phyloP scores from a whole-genome alignment of 30 jellyfish, hydroid and myxozoan genomes.

The Nemopilema nomurai region DNA sequence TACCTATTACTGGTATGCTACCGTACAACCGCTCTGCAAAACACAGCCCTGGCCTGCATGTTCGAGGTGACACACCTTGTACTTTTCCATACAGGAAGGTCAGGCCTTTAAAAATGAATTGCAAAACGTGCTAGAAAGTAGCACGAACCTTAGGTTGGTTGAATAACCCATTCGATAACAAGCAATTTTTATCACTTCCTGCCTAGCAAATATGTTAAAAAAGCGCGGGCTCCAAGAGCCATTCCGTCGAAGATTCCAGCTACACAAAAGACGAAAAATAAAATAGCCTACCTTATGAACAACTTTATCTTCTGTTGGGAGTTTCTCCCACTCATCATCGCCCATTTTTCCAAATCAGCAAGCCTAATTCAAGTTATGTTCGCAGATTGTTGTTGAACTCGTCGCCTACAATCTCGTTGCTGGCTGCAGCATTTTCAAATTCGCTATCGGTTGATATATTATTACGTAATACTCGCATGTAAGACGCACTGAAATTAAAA shows the following conservation, averaged over 20 bases:
- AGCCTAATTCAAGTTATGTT: neutral
- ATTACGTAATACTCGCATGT: neutral
- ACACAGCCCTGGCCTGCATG: too few relatives aligned
- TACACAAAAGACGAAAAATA: neutral
- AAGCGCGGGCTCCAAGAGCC: constrained; percentile 44
- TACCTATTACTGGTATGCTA: too few relatives aligned
- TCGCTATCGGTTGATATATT: neutral
- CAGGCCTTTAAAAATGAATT: too few relatives aligned
- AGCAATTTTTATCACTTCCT: neutral
- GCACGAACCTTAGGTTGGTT: too few relatives aligned
- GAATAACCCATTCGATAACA: too few relatives aligned
- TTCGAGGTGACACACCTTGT: too few relatives aligned
- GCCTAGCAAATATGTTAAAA: too few relatives aligned
- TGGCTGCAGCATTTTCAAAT: constrained; percentile 2
- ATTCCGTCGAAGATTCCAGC: neutral
- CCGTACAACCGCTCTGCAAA: too few relatives aligned
- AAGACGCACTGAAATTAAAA: constrained; percentile 1
- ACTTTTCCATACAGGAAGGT: too few relatives aligned
- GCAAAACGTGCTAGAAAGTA: too few relatives aligned
- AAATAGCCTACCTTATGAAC: constrained; percentile 75
- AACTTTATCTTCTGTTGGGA: constrained; percentile 87
- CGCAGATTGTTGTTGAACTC: neutral
- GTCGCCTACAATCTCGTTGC: neutral
- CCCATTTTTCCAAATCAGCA: constrained; percentile 37
- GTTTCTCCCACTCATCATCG: constrained; percentile 93